phyloP scores from a whole-genome alignment of 1,140 invertebrate genomes.

The Lethocerus indicus region DNA sequence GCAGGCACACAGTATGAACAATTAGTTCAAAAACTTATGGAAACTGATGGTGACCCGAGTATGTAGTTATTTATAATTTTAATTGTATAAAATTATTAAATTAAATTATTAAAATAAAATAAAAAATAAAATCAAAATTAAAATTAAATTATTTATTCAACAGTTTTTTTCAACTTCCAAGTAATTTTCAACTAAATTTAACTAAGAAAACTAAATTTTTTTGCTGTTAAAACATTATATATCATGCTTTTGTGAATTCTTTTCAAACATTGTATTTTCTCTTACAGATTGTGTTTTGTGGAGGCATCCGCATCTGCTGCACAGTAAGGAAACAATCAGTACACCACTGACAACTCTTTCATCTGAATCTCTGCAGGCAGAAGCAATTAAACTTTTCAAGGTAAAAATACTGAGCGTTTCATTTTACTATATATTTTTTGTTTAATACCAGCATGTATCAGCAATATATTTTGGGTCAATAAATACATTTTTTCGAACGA shows the following conservation, averaged over 20 bases:
- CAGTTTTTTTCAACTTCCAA: too few species aligned
- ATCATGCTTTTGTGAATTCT: neutral
- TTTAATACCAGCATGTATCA: neutral
- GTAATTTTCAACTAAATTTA: neutral
- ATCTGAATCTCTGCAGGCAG: conserved; percentile 64
- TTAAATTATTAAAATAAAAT: neutral
- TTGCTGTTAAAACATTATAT: too few species aligned
- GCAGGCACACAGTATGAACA: conserved; percentile 91
- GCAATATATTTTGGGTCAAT: neutral
- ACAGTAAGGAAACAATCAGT: conserved; percentile 74
- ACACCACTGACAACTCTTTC: conserved; percentile 73
- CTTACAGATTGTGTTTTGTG: conserved; percentile 70
- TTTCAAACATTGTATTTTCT: conserved; percentile 11
- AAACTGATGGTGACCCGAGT: conserved; percentile 86
- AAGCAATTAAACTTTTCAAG: conserved; percentile 90
- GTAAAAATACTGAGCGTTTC: conserved; percentile 27
- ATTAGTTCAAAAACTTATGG: conserved; percentile 85
- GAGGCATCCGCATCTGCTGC: conserved; percentile 82
- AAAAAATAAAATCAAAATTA: neutral
- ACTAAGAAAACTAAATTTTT: neutral
- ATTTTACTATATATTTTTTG: neutral
- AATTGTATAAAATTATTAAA: neutral
- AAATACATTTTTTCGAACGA: neutral
- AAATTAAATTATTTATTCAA: neutral
- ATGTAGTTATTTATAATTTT: conserved; percentile 22